Evolutionary conservation across 92 coral and sea anemone species (phyloP), one percentile per base, ranked within the genome.

Genomic region (Desmophyllum pertusum): DNA sequence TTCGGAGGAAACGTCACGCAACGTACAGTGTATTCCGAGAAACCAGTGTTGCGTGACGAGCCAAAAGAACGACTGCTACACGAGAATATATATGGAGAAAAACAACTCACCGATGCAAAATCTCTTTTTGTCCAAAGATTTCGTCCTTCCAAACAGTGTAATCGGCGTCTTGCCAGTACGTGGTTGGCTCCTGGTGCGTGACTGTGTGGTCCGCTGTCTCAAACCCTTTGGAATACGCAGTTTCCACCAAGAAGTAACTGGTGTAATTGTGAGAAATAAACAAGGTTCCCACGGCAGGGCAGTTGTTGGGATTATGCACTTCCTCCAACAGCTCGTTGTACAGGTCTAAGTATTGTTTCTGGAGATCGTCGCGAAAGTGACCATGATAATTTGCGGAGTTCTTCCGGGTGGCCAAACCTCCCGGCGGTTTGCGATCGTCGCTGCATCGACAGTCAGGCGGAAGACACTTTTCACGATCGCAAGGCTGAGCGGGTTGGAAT

Each of bases 141-240:
- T 93, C 97, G 81, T 91, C 77, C 80, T 88, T 84, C 97, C 97
- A 93, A 77, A 53, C 84, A 9, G 89, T 88, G 81, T 79, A 93
- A 65, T 83, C 64, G 0, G 93, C 97, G 1, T 86, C 46, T 65
- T 85, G 76, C 93, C 93, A 93, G 79, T 91, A 91, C 0, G 86
- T 85, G 37, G 86, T 61, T 17, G 97, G 97, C 5, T 86, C 90
- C 76, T 90, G 97, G 53, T 93, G 97, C 0, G 97, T 93, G 10
- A 93, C 95, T 2, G 94, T 86, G 30, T 93, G 97, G 33, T 93
- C 97, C 19, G 97, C 94, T 29, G 72, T 42, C 86, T 93, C 95
- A 19, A 88, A 93, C 4, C 95, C 93, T 64, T 67, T 74, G 45
- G 97, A 93, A 41, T 91, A 91, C 88, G 92, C 81, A 70, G 53